Evolutionary conservation across 37 sponge, comb jelly and placozoan species (phyloP), one percentile per base, ranked within the genome.

Genomic region (Theonella swinhoei): DNA sequence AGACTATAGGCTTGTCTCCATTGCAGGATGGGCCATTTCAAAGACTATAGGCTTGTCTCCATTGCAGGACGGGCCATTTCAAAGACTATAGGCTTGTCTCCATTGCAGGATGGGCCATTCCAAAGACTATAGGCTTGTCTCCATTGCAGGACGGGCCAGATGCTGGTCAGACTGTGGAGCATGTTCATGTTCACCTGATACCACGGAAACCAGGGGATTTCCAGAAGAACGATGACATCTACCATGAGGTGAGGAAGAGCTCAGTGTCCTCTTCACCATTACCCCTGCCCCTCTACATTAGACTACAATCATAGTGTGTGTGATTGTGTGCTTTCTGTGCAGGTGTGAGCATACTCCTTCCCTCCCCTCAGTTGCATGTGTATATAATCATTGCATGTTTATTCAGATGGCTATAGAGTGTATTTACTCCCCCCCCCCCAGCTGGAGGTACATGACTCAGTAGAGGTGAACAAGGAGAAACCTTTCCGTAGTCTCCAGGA

Each of bases 121-220:
- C n/a, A n/a, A n/a, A n/a, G n/a, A n/a, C n/a, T n/a, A n/a, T n/a
- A n/a, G n/a, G n/a, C n/a, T n/a, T 36, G 35, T 71, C 35, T 14
- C 32, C 32, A 42, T 40, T 36, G 39, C 39, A 89, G 84, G 94
- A 93, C 72, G 94, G 94, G 3, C 41, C 4, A 28, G 90, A 89
- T 33, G 94, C 94, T 43, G 94, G 94, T 0, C 94, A 93, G 77
- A 89, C 80, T 67, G 90, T 93, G 60, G 68, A 83, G 71, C 94
- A 94, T 62, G 88, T 90, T 1, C 94, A 94, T 66, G 85, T 94
- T 9, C 94, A 94, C 70, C 54, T 94, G 0, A 35, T 94, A 29
- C 94, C 94, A 28, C 39, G 94, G 34, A 90, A 58, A 82, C 41
- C 76, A 33, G 94, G 94, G 28, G 94, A 94, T 68, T 90, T 94